These are phyloP conservation scores for Desmodus rotundus DNA, from an alignment of 2,113 vertebrate species.

Conservation along the genomic window DNA sequence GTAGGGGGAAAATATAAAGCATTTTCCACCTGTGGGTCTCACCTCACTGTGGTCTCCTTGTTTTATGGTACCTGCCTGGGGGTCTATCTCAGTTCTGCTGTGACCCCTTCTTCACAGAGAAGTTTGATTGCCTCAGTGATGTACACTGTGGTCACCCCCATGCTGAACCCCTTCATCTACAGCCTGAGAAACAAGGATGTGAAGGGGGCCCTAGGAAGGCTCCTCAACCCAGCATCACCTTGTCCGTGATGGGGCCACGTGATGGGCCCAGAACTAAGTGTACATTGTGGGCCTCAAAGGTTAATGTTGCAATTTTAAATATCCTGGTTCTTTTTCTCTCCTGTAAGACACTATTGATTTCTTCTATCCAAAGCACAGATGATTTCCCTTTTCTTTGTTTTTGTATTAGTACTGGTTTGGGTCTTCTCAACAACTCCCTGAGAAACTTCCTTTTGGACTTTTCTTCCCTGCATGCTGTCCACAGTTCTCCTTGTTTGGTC, in stretches of 20 bases:
- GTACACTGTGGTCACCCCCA: constrained; percentile 40
- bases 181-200: constrained; percentile 44
- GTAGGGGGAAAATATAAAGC: not conserved
- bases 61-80: not conserved
- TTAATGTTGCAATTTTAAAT: not conserved
- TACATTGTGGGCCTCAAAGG: not conserved
- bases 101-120: not conserved
- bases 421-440: not conserved
- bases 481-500: not conserved
- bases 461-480: not conserved
- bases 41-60: not conserved
- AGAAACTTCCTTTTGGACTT: not conserved
- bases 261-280: not conserved
- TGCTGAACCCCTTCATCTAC: constrained; percentile 49
- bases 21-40: constrained; percentile 51
- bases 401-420: not conserved
- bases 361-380: not conserved
- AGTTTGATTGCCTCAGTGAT: not conserved
- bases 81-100: constrained; percentile 20
- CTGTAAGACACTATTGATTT: not conserved
- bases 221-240: not conserved
- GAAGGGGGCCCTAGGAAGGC: not conserved
- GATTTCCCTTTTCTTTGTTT: not conserved
- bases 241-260: not conserved
- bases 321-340: not conserved